These are phyloP conservation scores for Takifugu rubripes DNA, from an alignment of 2,797 vertebrate species.

Conservation along the genomic window DNA sequence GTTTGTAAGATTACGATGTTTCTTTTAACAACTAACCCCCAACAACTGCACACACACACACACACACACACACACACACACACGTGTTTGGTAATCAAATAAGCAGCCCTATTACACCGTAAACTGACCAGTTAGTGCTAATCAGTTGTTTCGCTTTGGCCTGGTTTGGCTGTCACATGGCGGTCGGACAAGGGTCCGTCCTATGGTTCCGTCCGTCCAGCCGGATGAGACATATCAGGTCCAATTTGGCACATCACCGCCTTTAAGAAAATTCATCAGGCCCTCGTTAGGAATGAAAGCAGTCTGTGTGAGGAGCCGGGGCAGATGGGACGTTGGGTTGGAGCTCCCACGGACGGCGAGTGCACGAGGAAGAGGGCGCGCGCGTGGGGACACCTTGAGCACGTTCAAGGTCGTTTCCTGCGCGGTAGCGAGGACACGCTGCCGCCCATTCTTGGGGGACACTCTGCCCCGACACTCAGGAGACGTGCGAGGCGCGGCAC, in stretches of 20 bases:
- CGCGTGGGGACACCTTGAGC: neutral
- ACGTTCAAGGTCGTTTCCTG: too few relatives aligned
- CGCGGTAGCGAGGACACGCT: too few relatives aligned
- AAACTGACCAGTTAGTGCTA: conserved; percentile 70
- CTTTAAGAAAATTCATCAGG: conserved; percentile 75
- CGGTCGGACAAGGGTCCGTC: conserved; percentile 66
- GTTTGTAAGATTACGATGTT: neutral
- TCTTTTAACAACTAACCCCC: neutral
- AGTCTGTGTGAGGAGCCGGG: conserved; percentile 67
- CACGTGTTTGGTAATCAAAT: conserved; percentile 61
- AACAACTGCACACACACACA: too few relatives aligned
- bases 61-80: conserved; percentile 22
- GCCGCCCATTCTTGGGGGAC: neutral
- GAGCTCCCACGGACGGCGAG: conserved; percentile 60
- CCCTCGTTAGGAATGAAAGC: conserved; percentile 73
- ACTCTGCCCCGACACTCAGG: too few relatives aligned
- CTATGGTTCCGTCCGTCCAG: conserved; percentile 58
- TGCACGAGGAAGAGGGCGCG: conserved; percentile 32
- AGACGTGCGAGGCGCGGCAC: too few relatives aligned
- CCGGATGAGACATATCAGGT: conserved; percentile 75
- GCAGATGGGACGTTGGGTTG: conserved; percentile 68
- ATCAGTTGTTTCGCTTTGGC: conserved; percentile 69
- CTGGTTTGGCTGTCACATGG: conserved; percentile 72
- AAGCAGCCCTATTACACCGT: conserved; percentile 62
- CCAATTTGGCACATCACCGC: conserved; percentile 72